These are phyloP conservation scores for Mormyrops boulengeri DNA, from an alignment of 2,797 vertebrate species.

Conservation along the genomic window DNA sequence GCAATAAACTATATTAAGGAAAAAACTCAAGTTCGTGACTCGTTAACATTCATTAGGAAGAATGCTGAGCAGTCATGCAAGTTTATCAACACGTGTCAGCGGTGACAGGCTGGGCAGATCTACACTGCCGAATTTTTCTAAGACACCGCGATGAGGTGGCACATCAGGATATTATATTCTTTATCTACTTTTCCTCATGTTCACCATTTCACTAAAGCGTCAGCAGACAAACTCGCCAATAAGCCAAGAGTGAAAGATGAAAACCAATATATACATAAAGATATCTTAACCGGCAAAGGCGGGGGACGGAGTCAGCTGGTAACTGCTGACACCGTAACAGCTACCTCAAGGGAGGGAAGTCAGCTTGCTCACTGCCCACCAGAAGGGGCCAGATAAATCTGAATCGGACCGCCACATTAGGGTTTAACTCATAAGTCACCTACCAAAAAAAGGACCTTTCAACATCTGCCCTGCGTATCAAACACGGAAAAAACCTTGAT, in stretches of 20 bases:
- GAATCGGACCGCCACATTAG: not conserved
- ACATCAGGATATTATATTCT: constrained; percentile 44
- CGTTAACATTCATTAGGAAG: not conserved
- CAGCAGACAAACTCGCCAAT: not conserved
- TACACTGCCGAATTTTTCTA: not conserved
- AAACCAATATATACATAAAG: not conserved
- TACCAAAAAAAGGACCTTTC: not conserved
- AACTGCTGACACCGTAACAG: not conserved
- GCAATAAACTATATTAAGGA: not conserved
- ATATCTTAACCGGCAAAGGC: not conserved
- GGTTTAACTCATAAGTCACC: not conserved
- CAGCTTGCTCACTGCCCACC: not conserved
- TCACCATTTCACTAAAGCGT: not conserved
- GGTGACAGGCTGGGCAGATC: not conserved
- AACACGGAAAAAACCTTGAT: not conserved
- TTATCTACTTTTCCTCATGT: not conserved
- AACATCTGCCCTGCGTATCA: not conserved
- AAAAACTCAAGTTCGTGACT: not conserved
- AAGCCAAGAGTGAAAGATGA: not conserved
- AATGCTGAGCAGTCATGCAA: not conserved
- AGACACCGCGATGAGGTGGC: constrained; percentile 54
- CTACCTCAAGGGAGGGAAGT: not conserved
- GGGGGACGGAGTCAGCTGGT: not conserved
- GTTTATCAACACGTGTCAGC: constrained; percentile 1
- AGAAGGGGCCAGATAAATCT: not conserved